Percentiles rank a stretch among this genome's conserved stretches.
Evolutionary conservation across 2,797 vertebrate genomes (phyloP).

Genomic region (Enoplosus armatus): DNA sequence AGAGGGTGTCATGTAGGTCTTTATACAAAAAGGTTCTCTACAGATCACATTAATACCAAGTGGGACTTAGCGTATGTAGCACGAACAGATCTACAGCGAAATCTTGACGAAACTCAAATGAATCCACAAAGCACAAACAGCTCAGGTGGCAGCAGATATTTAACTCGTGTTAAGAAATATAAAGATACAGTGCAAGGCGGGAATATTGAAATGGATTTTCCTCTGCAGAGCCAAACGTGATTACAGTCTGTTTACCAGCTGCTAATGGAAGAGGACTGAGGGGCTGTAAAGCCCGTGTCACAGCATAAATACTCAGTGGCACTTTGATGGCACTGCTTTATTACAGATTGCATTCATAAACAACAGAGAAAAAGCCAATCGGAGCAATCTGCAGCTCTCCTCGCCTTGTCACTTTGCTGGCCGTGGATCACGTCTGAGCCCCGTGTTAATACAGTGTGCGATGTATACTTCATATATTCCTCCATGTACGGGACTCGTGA

Average conservation of each 20-base stretch:
- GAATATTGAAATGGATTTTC: constrained; percentile 60
- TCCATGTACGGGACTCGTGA: constrained; percentile 45
- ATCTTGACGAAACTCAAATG: constrained; percentile 1
- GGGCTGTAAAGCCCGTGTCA: constrained; percentile 44
- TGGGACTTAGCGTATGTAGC: neutral
- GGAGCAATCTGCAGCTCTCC: neutral
- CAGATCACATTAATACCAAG: neutral
- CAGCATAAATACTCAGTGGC: constrained; percentile 53
- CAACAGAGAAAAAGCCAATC: neutral
- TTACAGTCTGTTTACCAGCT: constrained; percentile 69
- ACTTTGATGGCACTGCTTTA: constrained; percentile 42
- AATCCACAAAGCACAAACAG: constrained; percentile 11
- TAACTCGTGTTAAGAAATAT: constrained; percentile 20
- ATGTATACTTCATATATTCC: constrained; percentile 15
- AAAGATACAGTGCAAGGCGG: constrained; percentile 24
- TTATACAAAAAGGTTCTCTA: neutral
- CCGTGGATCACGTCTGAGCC: neutral
- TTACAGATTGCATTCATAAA: constrained; percentile 52
- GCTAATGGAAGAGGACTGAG: constrained; percentile 66
- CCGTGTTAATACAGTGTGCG: constrained; percentile 2
- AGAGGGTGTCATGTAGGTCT: neutral
- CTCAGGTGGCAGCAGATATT: constrained; percentile 23
- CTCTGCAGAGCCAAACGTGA: constrained; percentile 56
- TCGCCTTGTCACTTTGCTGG: neutral
- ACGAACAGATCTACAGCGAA: neutral